phyloP scores from a whole-genome alignment of 2,888 invertebrate species.

The Oxyteleia sp. region DNA sequence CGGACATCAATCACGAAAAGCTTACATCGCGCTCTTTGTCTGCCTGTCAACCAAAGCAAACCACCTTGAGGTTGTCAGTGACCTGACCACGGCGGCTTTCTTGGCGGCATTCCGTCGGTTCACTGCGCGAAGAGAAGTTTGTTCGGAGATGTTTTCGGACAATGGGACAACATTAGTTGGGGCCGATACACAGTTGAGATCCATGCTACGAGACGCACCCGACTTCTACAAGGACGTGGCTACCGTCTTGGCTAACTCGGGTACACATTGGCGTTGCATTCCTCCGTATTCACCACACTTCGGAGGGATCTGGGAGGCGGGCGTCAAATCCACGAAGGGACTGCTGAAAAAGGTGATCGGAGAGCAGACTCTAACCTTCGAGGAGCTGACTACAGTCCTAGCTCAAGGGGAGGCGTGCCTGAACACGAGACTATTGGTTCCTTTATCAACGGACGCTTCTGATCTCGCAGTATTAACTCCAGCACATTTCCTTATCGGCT shows the following conservation, averaged over 20 bases:
- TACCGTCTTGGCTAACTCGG: not conserved
- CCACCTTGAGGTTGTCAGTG: constrained; percentile 16
- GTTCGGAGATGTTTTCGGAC: not conserved
- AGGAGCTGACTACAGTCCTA: constrained; percentile 7
- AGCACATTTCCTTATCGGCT: constrained; percentile 8
- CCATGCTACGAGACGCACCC: not conserved
- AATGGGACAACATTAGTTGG: constrained; percentile 21
- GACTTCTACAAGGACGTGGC: not conserved
- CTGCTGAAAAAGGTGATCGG: not conserved
- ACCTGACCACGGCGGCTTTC: not conserved
- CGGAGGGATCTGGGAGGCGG: constrained; percentile 18
- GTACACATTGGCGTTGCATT: not conserved
- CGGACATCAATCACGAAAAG: not conserved
- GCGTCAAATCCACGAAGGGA: constrained; percentile 5
- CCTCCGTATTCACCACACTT: not conserved
- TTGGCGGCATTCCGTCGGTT: constrained; percentile 16
- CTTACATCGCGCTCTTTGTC: constrained; percentile 20
- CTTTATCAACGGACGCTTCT: not conserved
- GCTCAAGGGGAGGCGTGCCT: constrained; percentile 15
- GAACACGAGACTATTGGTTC: not conserved
- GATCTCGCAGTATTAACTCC: constrained; percentile 27
- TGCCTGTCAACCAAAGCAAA: constrained; percentile 14
- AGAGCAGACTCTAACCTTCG: not conserved
- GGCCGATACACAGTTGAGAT: not conserved
- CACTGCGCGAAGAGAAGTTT: not conserved